Percentiles rank a stretch among this genome's conserved stretches.
phyloP scores from a whole-genome alignment of 2,113 vertebrate genomes.

The Eolophus roseicapilla region DNA sequence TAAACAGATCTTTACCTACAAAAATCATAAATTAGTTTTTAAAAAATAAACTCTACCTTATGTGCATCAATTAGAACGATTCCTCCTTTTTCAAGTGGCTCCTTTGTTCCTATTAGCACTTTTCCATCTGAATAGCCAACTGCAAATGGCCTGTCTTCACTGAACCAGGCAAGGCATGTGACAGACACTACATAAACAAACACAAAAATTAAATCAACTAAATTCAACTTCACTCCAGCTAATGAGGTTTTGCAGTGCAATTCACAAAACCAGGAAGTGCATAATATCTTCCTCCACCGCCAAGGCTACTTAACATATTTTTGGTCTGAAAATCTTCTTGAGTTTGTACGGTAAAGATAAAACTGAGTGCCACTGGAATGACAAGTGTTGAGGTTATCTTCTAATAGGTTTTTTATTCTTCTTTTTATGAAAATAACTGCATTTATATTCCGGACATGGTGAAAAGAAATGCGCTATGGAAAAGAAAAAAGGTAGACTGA shows the following conservation, averaged over 20 bases:
- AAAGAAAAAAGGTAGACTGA: neutral
- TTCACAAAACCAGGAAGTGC: neutral
- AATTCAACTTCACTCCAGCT: neutral
- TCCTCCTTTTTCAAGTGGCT: conserved; percentile 88
- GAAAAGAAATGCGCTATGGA: neutral
- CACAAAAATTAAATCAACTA: neutral
- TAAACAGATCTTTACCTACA: neutral
- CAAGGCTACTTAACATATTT: neutral
- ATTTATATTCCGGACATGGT: neutral
- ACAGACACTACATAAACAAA: conserved; percentile 81
- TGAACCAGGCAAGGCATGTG: conserved; percentile 94
- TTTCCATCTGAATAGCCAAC: conserved; percentile 96
- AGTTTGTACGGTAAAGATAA: neutral
- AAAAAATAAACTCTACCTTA: conserved; percentile 79
- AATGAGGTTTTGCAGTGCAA: neutral
- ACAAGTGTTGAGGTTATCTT: neutral
- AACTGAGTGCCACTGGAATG: neutral
- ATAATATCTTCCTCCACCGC: neutral
- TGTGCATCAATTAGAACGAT: conserved; percentile 91
- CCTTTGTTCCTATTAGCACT: conserved; percentile 87
- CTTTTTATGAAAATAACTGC: neutral
- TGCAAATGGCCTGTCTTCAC: conserved; percentile 92
- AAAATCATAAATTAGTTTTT: neutral
- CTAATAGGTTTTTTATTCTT: neutral
- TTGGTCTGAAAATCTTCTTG: neutral